Percentiles rank a stretch among this genome's conserved stretches.
Conservation (phyloP, 2,888 invertebrate genomes). For the Hirtodrosophila cameraria region DNA sequence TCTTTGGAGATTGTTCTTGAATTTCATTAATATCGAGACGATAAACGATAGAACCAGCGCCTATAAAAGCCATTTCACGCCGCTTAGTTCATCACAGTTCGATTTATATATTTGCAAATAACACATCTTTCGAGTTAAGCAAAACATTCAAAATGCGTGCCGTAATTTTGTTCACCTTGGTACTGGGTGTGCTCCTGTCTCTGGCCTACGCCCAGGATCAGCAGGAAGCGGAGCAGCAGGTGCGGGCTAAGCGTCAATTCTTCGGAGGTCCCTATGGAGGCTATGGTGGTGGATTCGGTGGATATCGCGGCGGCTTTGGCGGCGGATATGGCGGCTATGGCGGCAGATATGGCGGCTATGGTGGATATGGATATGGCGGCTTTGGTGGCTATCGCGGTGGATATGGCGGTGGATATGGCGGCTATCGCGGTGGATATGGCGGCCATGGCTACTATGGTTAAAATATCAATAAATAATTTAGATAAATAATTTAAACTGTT, state of each 20-base stretch:
- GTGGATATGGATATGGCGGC: constrained; percentile 25
- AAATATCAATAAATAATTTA: constrained; percentile 32
- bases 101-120: constrained; percentile 20
- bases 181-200: constrained; percentile 48
- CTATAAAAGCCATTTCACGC: constrained; percentile 53
- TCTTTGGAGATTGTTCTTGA: constrained; percentile 66
- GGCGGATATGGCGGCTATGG: constrained; percentile 8
- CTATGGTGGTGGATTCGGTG: constrained; percentile 1
- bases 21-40: constrained; percentile 65
- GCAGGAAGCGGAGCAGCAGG: constrained; percentile 8
- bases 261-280: constrained; percentile 12
- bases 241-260: constrained; percentile 56
- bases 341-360: constrained; percentile 14
- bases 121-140: constrained; percentile 26
- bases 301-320: constrained; percentile 12
- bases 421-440: constrained; percentile 9
- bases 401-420: constrained; percentile 22
- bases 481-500: constrained; percentile 26
- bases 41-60: constrained; percentile 39
- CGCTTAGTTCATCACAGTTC: constrained; percentile 46
- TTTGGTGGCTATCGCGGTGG: constrained; percentile 34
- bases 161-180: constrained; percentile 44
- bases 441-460: constrained; percentile 24
- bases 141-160: constrained; percentile 48
- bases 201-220: constrained; percentile 37